Base-by-base conservation (phyloP, 2,113 vertebrate species). In the Aphyosemion australe region DNA sequence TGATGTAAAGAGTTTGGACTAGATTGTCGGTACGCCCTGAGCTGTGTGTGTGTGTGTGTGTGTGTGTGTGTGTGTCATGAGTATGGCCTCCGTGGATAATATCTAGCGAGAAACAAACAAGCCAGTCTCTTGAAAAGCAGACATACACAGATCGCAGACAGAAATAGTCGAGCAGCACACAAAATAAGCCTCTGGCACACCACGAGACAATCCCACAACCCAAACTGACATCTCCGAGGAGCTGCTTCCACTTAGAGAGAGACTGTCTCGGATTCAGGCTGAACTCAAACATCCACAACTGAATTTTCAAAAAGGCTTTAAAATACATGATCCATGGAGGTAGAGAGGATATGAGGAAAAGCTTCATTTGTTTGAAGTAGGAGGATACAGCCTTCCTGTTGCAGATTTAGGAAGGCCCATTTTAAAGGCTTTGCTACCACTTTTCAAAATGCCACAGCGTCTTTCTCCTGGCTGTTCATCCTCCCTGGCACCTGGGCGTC, bases 141-240 rank as follows among this genome's bases (percentile, higher is more conserved):
- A 74, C 72, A 61, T n/a, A 61, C 41, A 53, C 26, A 45, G 66
- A 60, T 65, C 12, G 16, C 45, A 21, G 82, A 73, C 78, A 70
- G 62, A 90, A 90, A 88, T 89, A 89, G 66, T 8, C 37, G 47
- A 10, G 39, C 11, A 11, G 69, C 56, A 81, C 79, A 84, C 84
- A 82, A 82, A 79, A 47, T 45, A 64, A 63, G 75, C 76, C 82
- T 79, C 37, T 11, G 0, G 73, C 52, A 79, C 12, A 84, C 86
- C 85, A 76, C 76, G 16, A 85, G 81, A 87, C 84, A 76, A 81
- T 34, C 76, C 77, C 84, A 71, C 85, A 84, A 72, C 70, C 76
- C 72, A 54, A 65, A 71, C 3, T 31, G 67, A 83, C 73, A 31
- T 52, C 4, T 54, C 46, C 60, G 50, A 65, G 61, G 52, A 76